phyloP scores from a whole-genome alignment of 2,113 vertebrate species.

The Cepphus grylle region DNA sequence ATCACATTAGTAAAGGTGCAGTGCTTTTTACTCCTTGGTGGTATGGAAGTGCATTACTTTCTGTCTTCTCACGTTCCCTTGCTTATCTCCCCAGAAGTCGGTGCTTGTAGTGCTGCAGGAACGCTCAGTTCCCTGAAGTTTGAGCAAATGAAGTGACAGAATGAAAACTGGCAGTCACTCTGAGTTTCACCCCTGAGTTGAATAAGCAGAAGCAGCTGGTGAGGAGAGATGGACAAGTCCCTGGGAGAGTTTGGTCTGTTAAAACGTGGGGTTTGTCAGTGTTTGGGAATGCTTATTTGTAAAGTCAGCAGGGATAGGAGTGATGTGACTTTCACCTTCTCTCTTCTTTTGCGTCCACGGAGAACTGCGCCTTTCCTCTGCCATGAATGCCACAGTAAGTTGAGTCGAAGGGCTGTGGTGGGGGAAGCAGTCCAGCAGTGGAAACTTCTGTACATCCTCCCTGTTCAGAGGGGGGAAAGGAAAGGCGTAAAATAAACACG shows the following conservation, averaged over 20 bases:
- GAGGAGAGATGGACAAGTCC: neutral
- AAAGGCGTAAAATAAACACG: neutral
- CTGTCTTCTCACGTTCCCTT: neutral
- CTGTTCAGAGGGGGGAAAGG: neutral
- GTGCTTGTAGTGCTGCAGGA: neutral
- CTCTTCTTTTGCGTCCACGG: rapidly evolving
- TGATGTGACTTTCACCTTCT: neutral
- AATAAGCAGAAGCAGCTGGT: neutral
- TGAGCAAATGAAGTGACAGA: neutral
- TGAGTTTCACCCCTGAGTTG: neutral
- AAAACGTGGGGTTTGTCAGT: neutral
- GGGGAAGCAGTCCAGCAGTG: neutral
- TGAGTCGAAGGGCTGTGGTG: rapidly evolving
- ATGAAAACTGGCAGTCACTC: neutral
- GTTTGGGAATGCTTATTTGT: neutral
- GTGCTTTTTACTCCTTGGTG: neutral
- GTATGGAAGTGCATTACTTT: neutral
- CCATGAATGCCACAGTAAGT: neutral
- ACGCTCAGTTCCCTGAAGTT: neutral
- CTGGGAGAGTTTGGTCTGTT: neutral
- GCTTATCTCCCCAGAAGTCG: neutral
- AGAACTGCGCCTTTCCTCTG: neutral
- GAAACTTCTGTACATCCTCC: neutral
- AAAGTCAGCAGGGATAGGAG: neutral
- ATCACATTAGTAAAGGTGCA: neutral